Evolutionary conservation across 2,797 vertebrate species (phyloP).

Genomic region (Sebastes trivittatus): DNA sequence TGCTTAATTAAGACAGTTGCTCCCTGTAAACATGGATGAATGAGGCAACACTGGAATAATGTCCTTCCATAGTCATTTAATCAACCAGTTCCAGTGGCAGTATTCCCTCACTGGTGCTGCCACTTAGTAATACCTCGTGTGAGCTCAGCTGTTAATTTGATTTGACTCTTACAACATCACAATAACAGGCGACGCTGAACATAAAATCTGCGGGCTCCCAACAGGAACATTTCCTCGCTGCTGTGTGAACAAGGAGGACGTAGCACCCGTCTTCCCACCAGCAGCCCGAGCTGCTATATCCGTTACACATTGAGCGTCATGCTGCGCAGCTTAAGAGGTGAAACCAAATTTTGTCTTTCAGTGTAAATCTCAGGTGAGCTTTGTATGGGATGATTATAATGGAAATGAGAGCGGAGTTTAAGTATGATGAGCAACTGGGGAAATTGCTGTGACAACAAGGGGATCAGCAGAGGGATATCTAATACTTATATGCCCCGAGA

Average conservation of each 20-base stretch:
- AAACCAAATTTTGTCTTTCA: constrained; percentile 64
- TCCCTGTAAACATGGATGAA: constrained; percentile 63
- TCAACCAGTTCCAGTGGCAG: constrained; percentile 50
- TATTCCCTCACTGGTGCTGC: constrained; percentile 41
- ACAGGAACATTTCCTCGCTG: constrained; percentile 22
- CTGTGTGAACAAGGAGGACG: constrained; percentile 26
- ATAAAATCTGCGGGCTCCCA: constrained; percentile 42
- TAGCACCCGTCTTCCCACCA: constrained; percentile 23
- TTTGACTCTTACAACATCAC: constrained; percentile 50
- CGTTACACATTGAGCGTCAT: constrained; percentile 47
- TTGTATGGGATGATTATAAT: constrained; percentile 77
- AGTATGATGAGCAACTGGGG: constrained; percentile 82
- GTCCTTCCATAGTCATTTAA: constrained; percentile 58
- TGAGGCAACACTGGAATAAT: constrained; percentile 54
- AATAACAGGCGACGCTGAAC: constrained; percentile 26
- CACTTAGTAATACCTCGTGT: constrained; percentile 58
- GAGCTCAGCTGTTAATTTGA: constrained; percentile 64
- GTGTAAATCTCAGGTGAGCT: constrained; percentile 77
- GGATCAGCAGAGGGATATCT: constrained; percentile 76
- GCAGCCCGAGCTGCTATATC: constrained; percentile 40
- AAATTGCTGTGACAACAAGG: constrained; percentile 82
- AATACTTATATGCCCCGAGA: constrained; percentile 77
- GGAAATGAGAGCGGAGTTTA: constrained; percentile 78
- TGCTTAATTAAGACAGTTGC: constrained; percentile 76
- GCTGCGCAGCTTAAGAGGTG: constrained; percentile 54